Percentiles rank a stretch among this genome's conserved stretches.
Evolutionary conservation across 2,888 invertebrate genomes (phyloP).

Genomic region (Muschampia plurimacula): DNA sequence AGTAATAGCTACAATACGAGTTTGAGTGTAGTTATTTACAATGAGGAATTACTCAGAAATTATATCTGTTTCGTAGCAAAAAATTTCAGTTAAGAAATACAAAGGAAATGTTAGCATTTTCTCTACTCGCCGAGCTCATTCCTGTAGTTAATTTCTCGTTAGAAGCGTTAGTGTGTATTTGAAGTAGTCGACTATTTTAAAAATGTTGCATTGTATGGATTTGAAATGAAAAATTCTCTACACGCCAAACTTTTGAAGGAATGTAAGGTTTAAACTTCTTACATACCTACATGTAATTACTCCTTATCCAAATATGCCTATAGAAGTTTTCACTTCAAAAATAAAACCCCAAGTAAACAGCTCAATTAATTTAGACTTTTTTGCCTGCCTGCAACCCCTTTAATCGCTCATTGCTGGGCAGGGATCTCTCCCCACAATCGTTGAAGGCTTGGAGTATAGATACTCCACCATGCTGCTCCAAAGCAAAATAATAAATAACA

Average conservation of each 20-base stretch:
- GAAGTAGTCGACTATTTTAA: conserved; percentile 47
- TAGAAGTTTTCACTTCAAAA: too few relatives aligned
- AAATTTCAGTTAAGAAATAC: conserved; percentile 20
- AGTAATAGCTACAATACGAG: too few relatives aligned
- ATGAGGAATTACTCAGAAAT: background rate
- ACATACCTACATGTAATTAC: too few relatives aligned
- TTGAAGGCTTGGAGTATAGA: too few relatives aligned
- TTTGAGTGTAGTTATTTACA: background rate
- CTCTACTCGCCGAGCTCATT: conserved; percentile 19
- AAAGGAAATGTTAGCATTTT: conserved; percentile 35
- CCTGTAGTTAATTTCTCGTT: conserved; percentile 52
- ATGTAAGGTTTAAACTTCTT: conserved; percentile 1
- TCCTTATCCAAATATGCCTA: too few relatives aligned
- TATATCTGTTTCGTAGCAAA: background rate
- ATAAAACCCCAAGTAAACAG: too few relatives aligned
- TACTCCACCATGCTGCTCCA: too few relatives aligned
- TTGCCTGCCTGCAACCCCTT: too few relatives aligned
- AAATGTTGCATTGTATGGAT: conserved; percentile 51
- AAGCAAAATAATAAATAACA: too few relatives aligned
- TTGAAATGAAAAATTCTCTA: conserved; percentile 61
- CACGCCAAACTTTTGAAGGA: conserved; percentile 24
- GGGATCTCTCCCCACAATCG: too few relatives aligned
- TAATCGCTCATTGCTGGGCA: too few relatives aligned
- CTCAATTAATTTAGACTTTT: too few relatives aligned
- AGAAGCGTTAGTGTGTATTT: conserved; percentile 45